Evolutionary conservation across 35 echinoderm and acorn worm species (phyloP).

Genomic region (Lytechinus pictus): DNA sequence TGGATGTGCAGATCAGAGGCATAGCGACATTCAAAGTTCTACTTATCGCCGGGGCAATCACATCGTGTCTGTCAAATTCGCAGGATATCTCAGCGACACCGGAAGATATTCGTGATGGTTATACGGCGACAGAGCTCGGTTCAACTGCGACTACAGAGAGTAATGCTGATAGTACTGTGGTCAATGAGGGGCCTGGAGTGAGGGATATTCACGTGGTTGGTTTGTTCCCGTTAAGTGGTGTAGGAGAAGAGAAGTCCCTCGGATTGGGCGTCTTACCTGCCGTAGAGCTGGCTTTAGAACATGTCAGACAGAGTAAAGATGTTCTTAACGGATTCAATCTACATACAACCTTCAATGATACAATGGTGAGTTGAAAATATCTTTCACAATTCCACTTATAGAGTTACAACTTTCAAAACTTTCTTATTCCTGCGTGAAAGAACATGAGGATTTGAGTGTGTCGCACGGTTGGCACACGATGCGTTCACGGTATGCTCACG

Average conservation of each 20-base stretch:
- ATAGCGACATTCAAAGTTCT: not conserved
- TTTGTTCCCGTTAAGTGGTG: conserved; percentile 58
- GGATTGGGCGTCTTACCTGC: conserved; percentile 79
- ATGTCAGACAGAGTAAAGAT: conserved; percentile 57
- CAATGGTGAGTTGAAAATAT: conserved; percentile 64
- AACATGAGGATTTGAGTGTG: too few species aligned
- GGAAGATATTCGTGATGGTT: not conserved
- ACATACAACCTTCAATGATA: conserved; percentile 63
- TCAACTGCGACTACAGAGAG: not conserved
- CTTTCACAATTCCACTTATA: not conserved
- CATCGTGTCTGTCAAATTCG: not conserved
- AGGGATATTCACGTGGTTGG: conserved; percentile 74
- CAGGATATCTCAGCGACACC: not conserved
- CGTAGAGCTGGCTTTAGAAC: conserved; percentile 74
- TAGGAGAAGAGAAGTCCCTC: conserved; percentile 38
- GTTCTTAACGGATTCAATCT: conserved; percentile 75
- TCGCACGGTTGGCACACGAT: too few species aligned
- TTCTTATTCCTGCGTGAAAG: too few species aligned
- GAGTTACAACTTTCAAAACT: too few species aligned
- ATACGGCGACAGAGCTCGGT: conserved; percentile 13
- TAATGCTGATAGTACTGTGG: not conserved
- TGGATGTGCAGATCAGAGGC: not conserved
- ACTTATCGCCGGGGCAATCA: not conserved
- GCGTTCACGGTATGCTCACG: too few species aligned
- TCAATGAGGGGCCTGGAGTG: not conserved